Percentiles rank a stretch among this genome's conserved stretches.
Evolutionary conservation across 2,888 invertebrate species (phyloP).

Genomic region (Stenolophus ochropezus): DNA sequence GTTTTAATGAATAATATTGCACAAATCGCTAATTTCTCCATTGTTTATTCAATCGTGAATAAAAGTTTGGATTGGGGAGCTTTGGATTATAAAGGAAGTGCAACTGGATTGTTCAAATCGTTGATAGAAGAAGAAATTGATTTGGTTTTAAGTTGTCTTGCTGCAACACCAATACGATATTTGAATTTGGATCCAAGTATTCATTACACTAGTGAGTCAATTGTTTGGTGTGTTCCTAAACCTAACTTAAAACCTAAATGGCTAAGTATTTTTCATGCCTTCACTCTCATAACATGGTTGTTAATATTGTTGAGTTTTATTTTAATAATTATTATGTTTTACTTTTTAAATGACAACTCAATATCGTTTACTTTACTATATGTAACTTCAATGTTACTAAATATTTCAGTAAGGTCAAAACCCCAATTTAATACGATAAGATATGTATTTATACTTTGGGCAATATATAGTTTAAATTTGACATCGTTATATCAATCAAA

Average conservation of each 20-base stretch:
- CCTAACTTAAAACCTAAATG: slow-evolving; percentile 59
- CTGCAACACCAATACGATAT: slow-evolving; percentile 58
- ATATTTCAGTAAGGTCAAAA: slow-evolving; percentile 43
- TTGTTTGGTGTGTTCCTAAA: slow-evolving; percentile 63
- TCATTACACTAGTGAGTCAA: slow-evolving; percentile 62
- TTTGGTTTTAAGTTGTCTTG: slow-evolving; percentile 61
- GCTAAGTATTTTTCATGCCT: slow-evolving; percentile 61
- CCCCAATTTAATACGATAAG: slow-evolving; percentile 50
- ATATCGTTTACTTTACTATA: slow-evolving; percentile 46
- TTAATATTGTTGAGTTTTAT: slow-evolving; percentile 26
- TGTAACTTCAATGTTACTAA: slow-evolving; percentile 43
- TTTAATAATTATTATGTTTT: background rate
- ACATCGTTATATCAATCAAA: slow-evolving; percentile 61
- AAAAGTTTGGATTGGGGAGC: slow-evolving; percentile 62
- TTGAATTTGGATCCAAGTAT: slow-evolving; percentile 61
- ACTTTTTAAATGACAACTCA: slow-evolving; percentile 11
- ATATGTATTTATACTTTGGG: slow-evolving; percentile 61
- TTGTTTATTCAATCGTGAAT: slow-evolving; percentile 61
- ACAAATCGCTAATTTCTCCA: slow-evolving; percentile 58
- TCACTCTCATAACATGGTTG: slow-evolving; percentile 53
- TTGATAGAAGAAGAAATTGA: slow-evolving; percentile 61
- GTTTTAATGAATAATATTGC: slow-evolving; percentile 62
- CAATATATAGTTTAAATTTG: slow-evolving; percentile 61
- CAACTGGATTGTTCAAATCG: slow-evolving; percentile 61
- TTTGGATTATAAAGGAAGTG: slow-evolving; percentile 61